Percentiles rank a stretch among this genome's conserved stretches.
Evolutionary conservation across 2,888 invertebrate species (phyloP).

Genomic region (Phrixothrix hirtus): DNA sequence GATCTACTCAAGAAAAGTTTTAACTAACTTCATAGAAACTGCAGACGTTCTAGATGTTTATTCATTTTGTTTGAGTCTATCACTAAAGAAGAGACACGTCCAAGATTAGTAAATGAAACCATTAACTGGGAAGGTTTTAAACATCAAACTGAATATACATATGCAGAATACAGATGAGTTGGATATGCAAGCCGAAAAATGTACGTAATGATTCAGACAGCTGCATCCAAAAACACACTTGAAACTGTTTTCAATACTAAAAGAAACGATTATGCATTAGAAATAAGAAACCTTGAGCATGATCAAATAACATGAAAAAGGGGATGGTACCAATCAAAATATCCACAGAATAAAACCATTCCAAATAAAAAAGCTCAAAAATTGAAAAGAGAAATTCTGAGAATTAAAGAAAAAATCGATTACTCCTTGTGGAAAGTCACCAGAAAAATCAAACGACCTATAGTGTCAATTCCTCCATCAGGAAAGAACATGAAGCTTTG

Average conservation of each 20-base stretch:
- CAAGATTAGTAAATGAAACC: background rate
- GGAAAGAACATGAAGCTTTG: too few species aligned
- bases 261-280: background rate
- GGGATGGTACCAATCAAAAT: too few species aligned
- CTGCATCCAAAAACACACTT: background rate
- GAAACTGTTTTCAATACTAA: background rate
- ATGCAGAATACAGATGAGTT: background rate
- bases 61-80: background rate
- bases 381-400: too few species aligned
- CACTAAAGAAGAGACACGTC: background rate
- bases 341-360: too few species aligned
- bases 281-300: too few species aligned
- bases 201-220: background rate
- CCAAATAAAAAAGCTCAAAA: too few species aligned
- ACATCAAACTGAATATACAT: background rate
- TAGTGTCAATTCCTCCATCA: too few species aligned
- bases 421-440: too few species aligned
- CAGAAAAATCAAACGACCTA: too few species aligned
- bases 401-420: too few species aligned
- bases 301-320: too few species aligned
- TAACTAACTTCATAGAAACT: background rate
- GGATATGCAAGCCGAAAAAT: too few species aligned
- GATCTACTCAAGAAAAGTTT: background rate
- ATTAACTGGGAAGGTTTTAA: background rate
- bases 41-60: background rate